phyloP scores from a whole-genome alignment of 2,113 vertebrate genomes.

The Zosterops lateralis region DNA sequence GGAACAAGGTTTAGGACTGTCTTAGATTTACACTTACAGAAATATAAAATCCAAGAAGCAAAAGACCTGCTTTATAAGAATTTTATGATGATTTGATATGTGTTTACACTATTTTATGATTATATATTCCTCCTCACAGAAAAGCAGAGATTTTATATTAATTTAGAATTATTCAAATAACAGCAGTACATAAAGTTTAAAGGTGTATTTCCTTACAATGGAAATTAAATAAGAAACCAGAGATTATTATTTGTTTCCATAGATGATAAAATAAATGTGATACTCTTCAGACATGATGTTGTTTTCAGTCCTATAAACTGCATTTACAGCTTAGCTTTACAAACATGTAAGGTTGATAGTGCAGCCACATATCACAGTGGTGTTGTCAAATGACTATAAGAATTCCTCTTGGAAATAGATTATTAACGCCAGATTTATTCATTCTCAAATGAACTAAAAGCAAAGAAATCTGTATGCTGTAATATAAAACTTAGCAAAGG shows the following conservation, averaged over 20 bases:
- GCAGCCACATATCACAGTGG: background rate
- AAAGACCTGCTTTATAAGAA: background rate
- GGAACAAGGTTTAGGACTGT: background rate
- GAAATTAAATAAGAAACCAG: background rate
- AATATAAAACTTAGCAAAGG: background rate
- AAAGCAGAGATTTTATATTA: background rate
- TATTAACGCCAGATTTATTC: background rate
- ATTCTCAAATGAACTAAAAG: background rate
- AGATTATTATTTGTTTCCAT: background rate
- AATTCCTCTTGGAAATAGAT: background rate
- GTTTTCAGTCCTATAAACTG: background rate
- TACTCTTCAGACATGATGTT: background rate
- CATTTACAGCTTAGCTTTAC: background rate
- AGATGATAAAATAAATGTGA: background rate
- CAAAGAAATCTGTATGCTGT: background rate
- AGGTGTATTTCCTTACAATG: background rate
- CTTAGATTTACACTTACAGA: background rate
- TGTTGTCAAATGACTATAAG: background rate
- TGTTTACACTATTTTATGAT: constrained; percentile 10
- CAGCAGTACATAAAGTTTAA: background rate
- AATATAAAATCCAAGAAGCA: background rate
- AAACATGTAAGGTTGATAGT: background rate
- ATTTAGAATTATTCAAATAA: background rate
- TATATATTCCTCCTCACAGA: background rate
- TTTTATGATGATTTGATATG: constrained; percentile 10